Evolutionary conservation across 1,140 invertebrate species (phyloP), one percentile per base, ranked within the genome.

Genomic region (Megalonaias nervosa): DNA sequence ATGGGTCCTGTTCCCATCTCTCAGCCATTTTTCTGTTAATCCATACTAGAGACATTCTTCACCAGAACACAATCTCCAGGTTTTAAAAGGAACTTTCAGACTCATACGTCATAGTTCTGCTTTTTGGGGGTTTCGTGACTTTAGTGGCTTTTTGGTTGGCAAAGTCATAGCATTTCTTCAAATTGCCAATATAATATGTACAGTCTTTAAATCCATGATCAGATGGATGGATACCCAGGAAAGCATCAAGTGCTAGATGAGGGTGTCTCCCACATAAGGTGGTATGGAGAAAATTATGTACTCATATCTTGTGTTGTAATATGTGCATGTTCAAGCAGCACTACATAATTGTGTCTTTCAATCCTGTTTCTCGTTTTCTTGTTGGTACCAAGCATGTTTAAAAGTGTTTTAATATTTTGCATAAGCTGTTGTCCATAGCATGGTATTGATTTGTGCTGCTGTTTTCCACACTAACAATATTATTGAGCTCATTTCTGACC

Each of bases 251-350:
- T 1, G 81, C 65, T 21, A 77, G 61, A 16, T 55, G 56, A n/a
- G 79, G 82, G 1, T 83, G 64, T 67, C 79, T 75, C 2, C 79
- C 75, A 83, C 61, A 83, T 78, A 12, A 83, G 67, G 67, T 70
- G 72, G 66, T 61, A 79, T 17, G 76, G 82, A 55, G 68, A 67
- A 69, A 72, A 81, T 9, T 74, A 79, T 2, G 79, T 81, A 58
- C 66, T 74, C 31, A 67, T 58, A 67, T 83, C 74, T n/a, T 64
- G 64, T n/a, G 75, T 78, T 58, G 66, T 75, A 66, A 81, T 83
- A 58, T 81, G 77, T 0, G 82, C 82, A 75, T 83, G 76, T 0
- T 75, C 76, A 17, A 78, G 17, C 19, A 74, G 21, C 3, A 64
- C 55, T 16, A 83, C 38, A 38, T 21, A 23, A n/a, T 55, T 31